These are phyloP conservation scores for Garra rufa DNA, from an alignment of 2,113 vertebrate genomes.

Conservation along the genomic window DNA sequence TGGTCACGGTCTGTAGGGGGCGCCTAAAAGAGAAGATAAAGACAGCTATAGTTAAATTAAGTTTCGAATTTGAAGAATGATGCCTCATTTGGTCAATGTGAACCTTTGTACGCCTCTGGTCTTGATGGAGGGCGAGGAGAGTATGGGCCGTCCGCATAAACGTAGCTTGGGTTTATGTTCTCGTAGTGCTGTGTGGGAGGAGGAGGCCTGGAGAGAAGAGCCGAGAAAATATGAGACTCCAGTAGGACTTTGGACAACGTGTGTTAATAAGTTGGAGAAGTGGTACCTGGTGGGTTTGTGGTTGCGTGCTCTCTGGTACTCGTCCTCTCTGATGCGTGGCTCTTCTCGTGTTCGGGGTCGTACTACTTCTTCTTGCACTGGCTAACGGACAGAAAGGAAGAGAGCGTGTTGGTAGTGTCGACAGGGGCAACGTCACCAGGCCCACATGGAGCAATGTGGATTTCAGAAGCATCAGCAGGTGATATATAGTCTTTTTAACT, in stretches of 20 bases:
- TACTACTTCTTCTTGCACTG: conserved; percentile 72
- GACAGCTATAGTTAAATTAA: background rate
- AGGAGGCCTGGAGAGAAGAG: conserved; percentile 68
- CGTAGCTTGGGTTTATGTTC: conserved; percentile 72
- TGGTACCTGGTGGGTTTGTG: conserved; percentile 82
- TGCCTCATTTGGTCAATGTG: background rate
- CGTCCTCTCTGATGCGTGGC: conserved; percentile 54
- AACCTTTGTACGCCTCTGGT: conserved; percentile 78
- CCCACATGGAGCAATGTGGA: background rate
- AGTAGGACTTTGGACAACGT: background rate
- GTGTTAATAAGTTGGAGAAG: background rate
- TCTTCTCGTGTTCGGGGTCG: conserved; percentile 81
- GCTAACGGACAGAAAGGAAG: conserved; percentile 58
- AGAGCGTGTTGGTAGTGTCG: background rate
- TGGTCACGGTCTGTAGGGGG: conserved; percentile 80
- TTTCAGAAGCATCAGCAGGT: background rate
- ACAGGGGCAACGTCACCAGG: background rate
- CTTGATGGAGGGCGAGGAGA: conserved; percentile 66
- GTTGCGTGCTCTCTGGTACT: conserved; percentile 80
- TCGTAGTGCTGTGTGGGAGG: conserved; percentile 73
- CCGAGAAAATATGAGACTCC: background rate
- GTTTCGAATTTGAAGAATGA: background rate
- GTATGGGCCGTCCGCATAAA: conserved; percentile 66
- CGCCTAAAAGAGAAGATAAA: conserved; percentile 67
- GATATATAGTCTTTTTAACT: too few species aligned